Evolutionary conservation across 1,140 invertebrate genomes (phyloP), one percentile per base, ranked within the genome.

Genomic region (Pseudomyrmex pallidus): DNA sequence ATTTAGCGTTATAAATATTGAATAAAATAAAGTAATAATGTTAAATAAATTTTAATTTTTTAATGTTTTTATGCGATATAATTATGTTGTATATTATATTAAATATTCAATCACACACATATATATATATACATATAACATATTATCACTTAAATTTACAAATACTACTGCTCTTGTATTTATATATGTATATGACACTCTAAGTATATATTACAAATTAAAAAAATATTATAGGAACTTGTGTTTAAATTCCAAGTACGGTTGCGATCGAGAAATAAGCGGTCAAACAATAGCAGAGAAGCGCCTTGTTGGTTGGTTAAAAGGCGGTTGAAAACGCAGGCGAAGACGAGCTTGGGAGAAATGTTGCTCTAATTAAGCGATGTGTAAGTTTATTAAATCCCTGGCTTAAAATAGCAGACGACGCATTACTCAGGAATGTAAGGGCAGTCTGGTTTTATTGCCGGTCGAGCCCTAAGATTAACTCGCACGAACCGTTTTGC

Each of bases 401-500:
- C 52, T 61, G 73, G 85, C 88, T 93, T 92, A 92, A 94, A 93
- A 94, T 94, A 94, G 91, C 91, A 44, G 85, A 87, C 92, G 92
- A 93, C 93, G 92, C 92, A 93, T 91, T 92, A 90, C 74, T 87
- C 86, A 91, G 89, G 93, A 94, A 94, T 94, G 92, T 91, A 92
- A 93, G 91, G 92, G 92, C 92, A 92, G 87, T 73, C 85, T 88
- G 84, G 90, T 91, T 93, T 92, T 92, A 93, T 93, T 92, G 90
- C 90, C 88, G 89, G 85, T 82, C 87, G 83, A 86, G 83, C 85
- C 88, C 88, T 90, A 88, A 91, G 88, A 91, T 91, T 91, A 91
- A 91, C 90, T 90, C 87, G 83, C 61, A 74, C 77, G 46, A 50
- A 70, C 84, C 82, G 73, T 89, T 89, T 87, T 74, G 77, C 66